A percentile compares a stretch with the other conserved stretches of the same genome.
Conservation (phyloP, 2,888 invertebrate species). For the Brachyptera risi region DNA sequence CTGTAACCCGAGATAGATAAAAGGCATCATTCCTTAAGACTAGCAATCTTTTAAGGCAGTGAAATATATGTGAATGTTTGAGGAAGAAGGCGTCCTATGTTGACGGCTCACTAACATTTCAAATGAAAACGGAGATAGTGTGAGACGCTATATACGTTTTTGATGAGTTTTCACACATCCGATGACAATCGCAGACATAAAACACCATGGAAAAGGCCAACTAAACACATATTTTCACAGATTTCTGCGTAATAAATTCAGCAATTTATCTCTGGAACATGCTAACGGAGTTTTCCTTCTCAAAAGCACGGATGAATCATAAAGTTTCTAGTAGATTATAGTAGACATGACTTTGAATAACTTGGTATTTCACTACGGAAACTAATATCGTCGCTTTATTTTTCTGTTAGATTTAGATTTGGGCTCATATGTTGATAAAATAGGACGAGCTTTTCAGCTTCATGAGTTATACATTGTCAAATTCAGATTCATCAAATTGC, state of each 20-base stretch:
- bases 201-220: not conserved
- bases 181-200: slow-evolving; percentile 6
- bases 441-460: no score
- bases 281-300: no score
- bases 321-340: no score
- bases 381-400: no score
- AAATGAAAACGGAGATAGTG: slow-evolving; percentile 1
- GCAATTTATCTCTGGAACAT: not conserved
- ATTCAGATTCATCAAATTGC: no score
- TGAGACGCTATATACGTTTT: not conserved
- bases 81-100: not conserved
- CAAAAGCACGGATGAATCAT: no score
- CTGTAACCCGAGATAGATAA: not conserved
- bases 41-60: slow-evolving; percentile 3
- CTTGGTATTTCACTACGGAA: no score
- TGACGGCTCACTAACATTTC: slow-evolving; percentile 4
- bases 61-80: slow-evolving; percentile 1
- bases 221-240: not conserved
- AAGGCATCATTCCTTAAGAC: not conserved
- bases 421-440: no score
- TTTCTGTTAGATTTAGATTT: no score
- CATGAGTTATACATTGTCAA: no score
- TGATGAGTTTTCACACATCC: not conserved
- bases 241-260: slow-evolving; percentile 2
- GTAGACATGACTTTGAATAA: no score